Evolutionary conservation across 2,888 invertebrate species (phyloP).

Genomic region (Orthosia cruda): DNA sequence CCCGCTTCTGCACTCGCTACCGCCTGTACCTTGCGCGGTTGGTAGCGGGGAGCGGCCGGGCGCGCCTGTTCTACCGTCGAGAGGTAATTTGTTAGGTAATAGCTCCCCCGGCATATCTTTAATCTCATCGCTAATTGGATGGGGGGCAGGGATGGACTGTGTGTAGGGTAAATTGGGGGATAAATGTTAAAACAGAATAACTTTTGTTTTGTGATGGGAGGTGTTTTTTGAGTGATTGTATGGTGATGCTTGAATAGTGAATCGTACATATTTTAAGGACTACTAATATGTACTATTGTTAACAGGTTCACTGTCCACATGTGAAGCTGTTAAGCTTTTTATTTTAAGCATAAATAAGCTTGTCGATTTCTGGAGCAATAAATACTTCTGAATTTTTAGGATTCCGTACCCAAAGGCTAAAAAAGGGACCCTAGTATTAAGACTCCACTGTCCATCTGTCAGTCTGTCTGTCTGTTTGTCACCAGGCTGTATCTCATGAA

Average conservation of each 20-base stretch:
- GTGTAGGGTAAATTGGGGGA: slow-evolving; percentile 1
- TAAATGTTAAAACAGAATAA: neutral
- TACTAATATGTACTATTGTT: too few relatives aligned
- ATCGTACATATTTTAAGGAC: too few relatives aligned
- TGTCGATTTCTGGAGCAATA: too few relatives aligned
- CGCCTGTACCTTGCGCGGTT: slow-evolving; percentile 52
- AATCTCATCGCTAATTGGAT: slow-evolving; percentile 92
- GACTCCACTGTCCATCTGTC: too few relatives aligned
- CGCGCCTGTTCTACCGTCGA: slow-evolving; percentile 70
- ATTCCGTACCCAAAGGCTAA: too few relatives aligned
- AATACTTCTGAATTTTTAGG: too few relatives aligned
- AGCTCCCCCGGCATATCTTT: slow-evolving; percentile 92
- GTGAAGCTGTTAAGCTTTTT: too few relatives aligned
- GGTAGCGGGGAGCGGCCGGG: slow-evolving; percentile 66
- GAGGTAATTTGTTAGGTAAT: slow-evolving; percentile 89
- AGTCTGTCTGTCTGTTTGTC: too few relatives aligned
- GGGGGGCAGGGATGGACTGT: slow-evolving; percentile 82
- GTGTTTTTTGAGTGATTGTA: neutral
- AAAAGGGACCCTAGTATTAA: too few relatives aligned
- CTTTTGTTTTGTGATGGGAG: slow-evolving; percentile 2
- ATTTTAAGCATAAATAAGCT: too few relatives aligned
- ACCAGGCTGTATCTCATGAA: too few relatives aligned
- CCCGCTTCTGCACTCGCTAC: slow-evolving; percentile 47
- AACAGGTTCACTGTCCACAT: too few relatives aligned
- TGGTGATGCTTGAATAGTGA: neutral